Percentiles rank a stretch among this genome's conserved stretches.
Conservation (phyloP, 2,797 vertebrate species). For the Macrochelys suwanniensis region DNA sequence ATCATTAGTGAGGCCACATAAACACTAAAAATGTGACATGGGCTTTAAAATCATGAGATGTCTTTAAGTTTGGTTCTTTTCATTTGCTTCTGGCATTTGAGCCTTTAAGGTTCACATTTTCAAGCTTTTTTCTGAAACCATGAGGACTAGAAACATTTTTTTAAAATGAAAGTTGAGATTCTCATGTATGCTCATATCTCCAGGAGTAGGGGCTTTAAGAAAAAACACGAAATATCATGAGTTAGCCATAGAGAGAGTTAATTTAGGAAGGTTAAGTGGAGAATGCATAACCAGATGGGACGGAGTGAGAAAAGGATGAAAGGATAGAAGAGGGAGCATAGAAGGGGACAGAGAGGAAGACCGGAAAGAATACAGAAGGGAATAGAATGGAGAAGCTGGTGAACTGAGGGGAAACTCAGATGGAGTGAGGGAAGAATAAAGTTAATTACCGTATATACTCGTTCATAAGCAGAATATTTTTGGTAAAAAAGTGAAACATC, state of each 20-base stretch:
- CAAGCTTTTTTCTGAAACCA: neutral
- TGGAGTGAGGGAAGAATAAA: neutral
- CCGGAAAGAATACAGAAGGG: neutral
- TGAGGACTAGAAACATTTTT: neutral
- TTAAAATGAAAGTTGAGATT: neutral
- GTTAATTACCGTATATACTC: neutral
- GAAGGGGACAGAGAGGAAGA: neutral
- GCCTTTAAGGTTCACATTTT: neutral
- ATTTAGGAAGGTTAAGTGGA: neutral
- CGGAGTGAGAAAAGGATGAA: neutral
- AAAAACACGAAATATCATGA: neutral
- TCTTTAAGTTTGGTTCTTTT: neutral
- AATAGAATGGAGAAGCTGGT: neutral
- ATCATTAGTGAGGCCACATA: fast-evolving
- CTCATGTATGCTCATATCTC: neutral
- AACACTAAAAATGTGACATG: fast-evolving
- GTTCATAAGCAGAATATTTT: no score
- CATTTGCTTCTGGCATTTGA: neutral
- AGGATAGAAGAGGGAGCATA: neutral
- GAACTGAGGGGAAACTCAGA: neutral
- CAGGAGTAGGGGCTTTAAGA: neutral
- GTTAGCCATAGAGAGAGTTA: neutral
- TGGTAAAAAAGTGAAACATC: no score
- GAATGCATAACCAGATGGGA: neutral
- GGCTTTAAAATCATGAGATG: neutral